Evolutionary conservation across 2,797 vertebrate species (phyloP).

Genomic region (Bovichtus diacanthus): DNA sequence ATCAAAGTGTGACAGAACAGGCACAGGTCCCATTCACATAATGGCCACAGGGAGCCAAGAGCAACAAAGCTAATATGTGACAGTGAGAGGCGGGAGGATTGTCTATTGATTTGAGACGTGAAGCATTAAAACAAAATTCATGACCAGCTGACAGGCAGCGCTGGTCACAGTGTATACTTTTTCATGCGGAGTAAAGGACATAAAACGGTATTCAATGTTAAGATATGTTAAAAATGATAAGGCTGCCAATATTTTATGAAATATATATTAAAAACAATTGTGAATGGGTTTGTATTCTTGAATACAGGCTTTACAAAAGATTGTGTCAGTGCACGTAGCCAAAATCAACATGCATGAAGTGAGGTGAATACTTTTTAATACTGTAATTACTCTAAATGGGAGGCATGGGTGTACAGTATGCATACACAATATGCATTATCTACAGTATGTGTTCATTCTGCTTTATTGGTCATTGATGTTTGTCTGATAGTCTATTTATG

Average conservation of each 20-base stretch:
- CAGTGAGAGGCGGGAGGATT: conserved; percentile 41
- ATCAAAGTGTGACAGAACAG: conserved; percentile 68
- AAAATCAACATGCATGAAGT: not conserved
- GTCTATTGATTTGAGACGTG: conserved; percentile 44
- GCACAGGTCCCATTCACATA: conserved; percentile 49
- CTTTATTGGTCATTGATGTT: not conserved
- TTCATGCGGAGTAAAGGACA: conserved; percentile 10
- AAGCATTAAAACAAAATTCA: conserved; percentile 23
- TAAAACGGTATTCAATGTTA: not conserved
- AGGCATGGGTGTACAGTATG: not conserved
- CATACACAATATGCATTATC: not conserved
- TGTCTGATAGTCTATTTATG: not conserved
- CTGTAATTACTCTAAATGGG: not conserved
- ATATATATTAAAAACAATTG: not conserved
- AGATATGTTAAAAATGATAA: not conserved
- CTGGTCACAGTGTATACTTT: not conserved
- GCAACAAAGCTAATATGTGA: conserved; percentile 54
- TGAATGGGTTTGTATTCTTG: not conserved
- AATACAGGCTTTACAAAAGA: not conserved
- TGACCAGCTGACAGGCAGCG: not conserved
- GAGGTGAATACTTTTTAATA: not conserved
- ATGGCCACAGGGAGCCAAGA: conserved; percentile 48
- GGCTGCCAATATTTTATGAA: not conserved
- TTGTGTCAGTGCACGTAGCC: not conserved
- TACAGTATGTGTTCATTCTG: not conserved